Evolutionary conservation across 2,797 vertebrate genomes (phyloP).

Genomic region (Syngnathus acus): DNA sequence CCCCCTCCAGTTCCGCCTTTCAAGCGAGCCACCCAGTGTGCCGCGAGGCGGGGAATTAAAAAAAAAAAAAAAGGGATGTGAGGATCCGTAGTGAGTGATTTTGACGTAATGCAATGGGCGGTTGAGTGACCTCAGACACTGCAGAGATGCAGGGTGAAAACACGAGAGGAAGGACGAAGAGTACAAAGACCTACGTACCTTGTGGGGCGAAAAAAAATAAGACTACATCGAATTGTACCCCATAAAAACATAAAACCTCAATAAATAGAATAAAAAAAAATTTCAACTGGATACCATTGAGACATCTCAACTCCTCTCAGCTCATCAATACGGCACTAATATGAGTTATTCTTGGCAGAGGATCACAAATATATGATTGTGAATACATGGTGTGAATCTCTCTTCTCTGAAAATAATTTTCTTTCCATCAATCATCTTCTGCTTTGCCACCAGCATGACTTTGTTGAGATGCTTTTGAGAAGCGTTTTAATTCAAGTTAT

Average conservation of each 20-base stretch:
- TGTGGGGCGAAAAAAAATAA: neutral
- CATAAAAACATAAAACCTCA: too few species aligned
- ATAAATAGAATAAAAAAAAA: too few species aligned
- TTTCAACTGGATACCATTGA: too few species aligned
- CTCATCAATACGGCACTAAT: too few species aligned
- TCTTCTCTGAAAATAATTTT: neutral
- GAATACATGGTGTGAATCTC: too few species aligned
- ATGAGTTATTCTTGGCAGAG: too few species aligned
- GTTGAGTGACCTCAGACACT: conserved; percentile 48
- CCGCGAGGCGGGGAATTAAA: conserved; percentile 14
- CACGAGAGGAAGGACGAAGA: conserved; percentile 9
- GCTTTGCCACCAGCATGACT: neutral
- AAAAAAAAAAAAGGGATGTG: conserved; percentile 17
- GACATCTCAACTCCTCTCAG: too few species aligned
- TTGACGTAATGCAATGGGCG: conserved; percentile 40
- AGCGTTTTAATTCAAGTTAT: neutral
- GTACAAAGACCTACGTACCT: conserved; percentile 25
- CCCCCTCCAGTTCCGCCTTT: neutral
- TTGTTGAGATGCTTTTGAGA: neutral
- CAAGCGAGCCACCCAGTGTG: conserved; percentile 16
- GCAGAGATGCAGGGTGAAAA: conserved; percentile 27
- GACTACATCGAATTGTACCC: too few species aligned
- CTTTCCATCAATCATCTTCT: neutral
- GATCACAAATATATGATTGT: too few species aligned
- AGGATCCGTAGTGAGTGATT: conserved; percentile 40